Conservation (phyloP, 2,888 invertebrate genomes). For the Heliconius cydno region DNA sequence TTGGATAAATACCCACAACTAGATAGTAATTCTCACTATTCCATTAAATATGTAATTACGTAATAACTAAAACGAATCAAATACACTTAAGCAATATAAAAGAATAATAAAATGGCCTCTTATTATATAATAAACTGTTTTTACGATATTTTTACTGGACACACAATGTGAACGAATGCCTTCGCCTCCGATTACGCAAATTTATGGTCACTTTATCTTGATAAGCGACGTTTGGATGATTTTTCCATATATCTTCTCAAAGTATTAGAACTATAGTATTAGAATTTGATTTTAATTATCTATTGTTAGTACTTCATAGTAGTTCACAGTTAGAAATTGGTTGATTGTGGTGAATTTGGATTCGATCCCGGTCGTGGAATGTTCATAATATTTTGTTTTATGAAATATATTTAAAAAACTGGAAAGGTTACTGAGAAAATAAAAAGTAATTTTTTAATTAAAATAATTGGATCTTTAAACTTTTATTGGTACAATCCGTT, state of each 20-base stretch:
- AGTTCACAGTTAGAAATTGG: no score
- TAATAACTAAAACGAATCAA: slow-evolving; percentile 5
- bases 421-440: no score
- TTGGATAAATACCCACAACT: no score
- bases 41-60: neutral
- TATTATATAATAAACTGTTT: slow-evolving; percentile 46
- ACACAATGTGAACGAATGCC: slow-evolving; percentile 30
- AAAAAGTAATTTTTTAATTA: no score
- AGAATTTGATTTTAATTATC: neutral
- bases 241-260: slow-evolving; percentile 12
- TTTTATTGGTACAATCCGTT: no score
- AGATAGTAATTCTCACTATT: neutral
- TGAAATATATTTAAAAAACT: no score
- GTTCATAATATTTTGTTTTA: no score
- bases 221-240: slow-evolving; percentile 40
- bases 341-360: no score
- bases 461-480: no score
- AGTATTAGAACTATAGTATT: neutral
- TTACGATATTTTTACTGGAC: slow-evolving; percentile 59
- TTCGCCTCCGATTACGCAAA: slow-evolving; percentile 46
- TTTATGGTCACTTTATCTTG: slow-evolving; percentile 57
- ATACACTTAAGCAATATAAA: slow-evolving; percentile 32
- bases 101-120: slow-evolving; percentile 29
- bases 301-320: neutral
- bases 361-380: no score